phyloP scores from a whole-genome alignment of 92 coral and sea anemone species.

The Blastomussa wellsi region DNA sequence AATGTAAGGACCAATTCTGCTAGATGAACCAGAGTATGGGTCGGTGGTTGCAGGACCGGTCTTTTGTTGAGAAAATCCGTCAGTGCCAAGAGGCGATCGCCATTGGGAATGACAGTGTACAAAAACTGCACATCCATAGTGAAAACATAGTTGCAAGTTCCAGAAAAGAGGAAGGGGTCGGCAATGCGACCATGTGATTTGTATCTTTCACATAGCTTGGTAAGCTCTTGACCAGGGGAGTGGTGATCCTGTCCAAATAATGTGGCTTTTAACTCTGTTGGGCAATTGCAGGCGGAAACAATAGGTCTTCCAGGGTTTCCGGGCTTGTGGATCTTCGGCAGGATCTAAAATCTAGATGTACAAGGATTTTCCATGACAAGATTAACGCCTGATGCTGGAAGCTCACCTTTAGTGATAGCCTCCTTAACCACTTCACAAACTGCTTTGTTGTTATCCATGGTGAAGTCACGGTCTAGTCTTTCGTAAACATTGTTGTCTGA shows the following conservation, averaged over 20 bases:
- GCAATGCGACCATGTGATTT: background rate
- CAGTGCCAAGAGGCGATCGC: background rate
- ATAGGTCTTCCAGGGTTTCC: constrained; percentile 52
- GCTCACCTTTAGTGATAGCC: background rate
- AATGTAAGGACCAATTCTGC: constrained; percentile 37
- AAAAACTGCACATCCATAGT: too few species aligned
- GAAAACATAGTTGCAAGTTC: too few species aligned
- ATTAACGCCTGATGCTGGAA: constrained; percentile 15
- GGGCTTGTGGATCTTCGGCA: constrained; percentile 57
- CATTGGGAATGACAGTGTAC: too few species aligned
- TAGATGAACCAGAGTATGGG: constrained; percentile 16
- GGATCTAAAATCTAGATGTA: constrained; percentile 34
- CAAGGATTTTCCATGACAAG: constrained; percentile 27
- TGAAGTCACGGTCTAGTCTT: background rate
- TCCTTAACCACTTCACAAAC: background rate
- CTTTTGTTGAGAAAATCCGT: background rate
- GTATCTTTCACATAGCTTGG: constrained; percentile 30
- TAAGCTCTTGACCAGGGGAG: constrained; percentile 34
- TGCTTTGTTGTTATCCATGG: background rate
- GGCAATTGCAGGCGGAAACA: constrained; percentile 42
- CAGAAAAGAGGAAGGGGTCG: background rate
- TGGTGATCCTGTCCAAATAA: constrained; percentile 23
- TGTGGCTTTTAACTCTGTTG: constrained; percentile 33
- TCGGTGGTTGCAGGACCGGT: constrained; percentile 5
- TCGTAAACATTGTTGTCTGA: background rate